Percentiles rank a stretch among this genome's conserved stretches.
Conservation (phyloP, 2,113 vertebrate species). For the Aegypius monachus region DNA sequence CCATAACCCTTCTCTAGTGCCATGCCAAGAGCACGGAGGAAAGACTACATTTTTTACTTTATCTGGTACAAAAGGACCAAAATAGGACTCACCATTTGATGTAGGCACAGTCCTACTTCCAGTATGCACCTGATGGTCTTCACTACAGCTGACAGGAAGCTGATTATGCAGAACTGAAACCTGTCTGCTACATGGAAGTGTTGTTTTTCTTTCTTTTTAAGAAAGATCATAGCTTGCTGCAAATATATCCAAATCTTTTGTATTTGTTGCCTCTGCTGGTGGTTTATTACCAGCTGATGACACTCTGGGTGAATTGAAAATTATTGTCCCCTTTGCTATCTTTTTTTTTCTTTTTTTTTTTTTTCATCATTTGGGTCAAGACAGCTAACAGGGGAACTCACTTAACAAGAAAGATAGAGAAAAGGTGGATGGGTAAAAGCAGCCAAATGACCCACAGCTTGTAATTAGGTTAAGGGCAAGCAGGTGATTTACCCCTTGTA, state of each 20-base stretch:
- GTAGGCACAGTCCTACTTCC: neutral
- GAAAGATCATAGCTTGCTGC: neutral
- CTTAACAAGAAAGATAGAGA: neutral
- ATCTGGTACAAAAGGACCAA: neutral
- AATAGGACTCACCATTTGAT: neutral
- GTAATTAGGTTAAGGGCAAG: neutral
- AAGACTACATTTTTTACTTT: neutral
- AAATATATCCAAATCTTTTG: neutral
- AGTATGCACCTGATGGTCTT: fast-evolving
- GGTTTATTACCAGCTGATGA: neutral
- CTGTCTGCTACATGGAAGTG: fast-evolving
- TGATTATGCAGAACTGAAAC: neutral
- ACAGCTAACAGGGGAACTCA: neutral
- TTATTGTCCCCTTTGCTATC: neutral
- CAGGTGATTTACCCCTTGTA: neutral
- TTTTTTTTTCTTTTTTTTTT: neutral
- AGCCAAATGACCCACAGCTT: neutral
- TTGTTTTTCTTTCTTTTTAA: neutral
- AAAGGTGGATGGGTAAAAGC: neutral
- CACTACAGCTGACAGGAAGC: neutral
- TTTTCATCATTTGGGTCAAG: neutral
- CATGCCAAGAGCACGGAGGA: fast-evolving
- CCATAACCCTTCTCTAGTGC: fast-evolving
- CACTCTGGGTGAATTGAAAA: neutral
- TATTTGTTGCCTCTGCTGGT: neutral